A percentile compares a stretch with the other conserved stretches of the same genome.
phyloP scores from a whole-genome alignment of 2,888 invertebrate genomes.

The Nephrotoma flavescens region DNA sequence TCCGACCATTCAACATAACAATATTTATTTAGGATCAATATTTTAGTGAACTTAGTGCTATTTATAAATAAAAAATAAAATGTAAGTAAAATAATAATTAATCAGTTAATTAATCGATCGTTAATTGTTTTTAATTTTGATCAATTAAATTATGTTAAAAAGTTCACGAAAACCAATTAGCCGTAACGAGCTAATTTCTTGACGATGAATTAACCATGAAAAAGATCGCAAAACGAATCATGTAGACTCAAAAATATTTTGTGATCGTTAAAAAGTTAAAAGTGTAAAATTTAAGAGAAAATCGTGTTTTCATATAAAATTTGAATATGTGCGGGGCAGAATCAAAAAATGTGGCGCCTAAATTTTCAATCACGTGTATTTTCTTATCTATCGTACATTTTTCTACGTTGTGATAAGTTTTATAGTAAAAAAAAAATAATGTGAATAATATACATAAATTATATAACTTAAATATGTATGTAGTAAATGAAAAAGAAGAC shows the following conservation, averaged over 20 bases:
- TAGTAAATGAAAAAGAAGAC: not conserved
- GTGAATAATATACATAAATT: not conserved
- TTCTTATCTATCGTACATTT: not conserved
- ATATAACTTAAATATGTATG: not conserved
- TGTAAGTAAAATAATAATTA: not conserved
- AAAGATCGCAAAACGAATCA: not conserved
- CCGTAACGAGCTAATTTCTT: not conserved
- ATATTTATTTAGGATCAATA: not conserved
- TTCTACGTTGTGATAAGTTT: not conserved
- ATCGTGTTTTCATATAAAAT: not conserved
- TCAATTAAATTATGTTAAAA: not conserved
- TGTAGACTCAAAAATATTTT: not conserved
- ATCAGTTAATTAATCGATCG: not conserved
- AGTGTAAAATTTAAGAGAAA: not conserved
- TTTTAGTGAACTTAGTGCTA: not conserved
- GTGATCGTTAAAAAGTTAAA: not conserved
- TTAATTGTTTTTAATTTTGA: not conserved
- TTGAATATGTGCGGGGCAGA: not conserved
- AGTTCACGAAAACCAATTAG: not conserved
- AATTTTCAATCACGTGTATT: not conserved
- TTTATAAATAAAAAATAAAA: not conserved
- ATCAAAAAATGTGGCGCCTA: not conserved
- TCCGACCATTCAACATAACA: not conserved
- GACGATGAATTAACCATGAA: too few relatives aligned
- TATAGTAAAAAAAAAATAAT: not conserved